Conservation (phyloP, 35 echinoderm and acorn worm species). For the Apostichopus japonicus region DNA sequence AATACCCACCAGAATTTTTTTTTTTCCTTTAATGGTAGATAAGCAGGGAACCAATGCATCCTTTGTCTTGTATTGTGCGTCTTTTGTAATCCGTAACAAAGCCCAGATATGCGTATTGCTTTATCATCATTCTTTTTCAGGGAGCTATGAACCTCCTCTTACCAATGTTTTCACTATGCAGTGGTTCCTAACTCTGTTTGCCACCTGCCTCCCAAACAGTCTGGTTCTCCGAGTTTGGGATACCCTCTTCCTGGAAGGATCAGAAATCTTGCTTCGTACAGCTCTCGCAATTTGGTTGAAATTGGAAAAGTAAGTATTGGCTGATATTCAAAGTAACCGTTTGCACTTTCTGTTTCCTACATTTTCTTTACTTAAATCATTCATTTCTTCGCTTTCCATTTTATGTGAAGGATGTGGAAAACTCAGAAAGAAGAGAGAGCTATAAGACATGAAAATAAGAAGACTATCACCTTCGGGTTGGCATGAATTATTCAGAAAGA, state of each 20-base stretch:
- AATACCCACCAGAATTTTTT: too few species aligned
- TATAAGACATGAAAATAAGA: too few species aligned
- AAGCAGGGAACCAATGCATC: too few species aligned
- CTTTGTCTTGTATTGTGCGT: too few species aligned
- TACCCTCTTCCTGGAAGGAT: slow-evolving; percentile 93
- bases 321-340: neutral
- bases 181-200: slow-evolving; percentile 98
- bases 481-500: too few species aligned
- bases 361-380: too few species aligned
- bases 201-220: slow-evolving; percentile 90
- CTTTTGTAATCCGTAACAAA: too few species aligned
- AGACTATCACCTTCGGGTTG: too few species aligned
- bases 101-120: neutral
- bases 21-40: too few species aligned
- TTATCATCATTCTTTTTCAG: slow-evolving; percentile 30
- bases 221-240: slow-evolving; percentile 95
- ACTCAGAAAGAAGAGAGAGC: too few species aligned
- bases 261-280: slow-evolving; percentile 83
- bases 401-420: too few species aligned
- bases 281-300: slow-evolving; percentile 98
- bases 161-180: slow-evolving; percentile 99
- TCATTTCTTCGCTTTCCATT: too few species aligned
- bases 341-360: neutral
- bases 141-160: slow-evolving; percentile 93
- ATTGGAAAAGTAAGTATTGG: slow-evolving; percentile 82